Evolutionary conservation across 2,888 invertebrate genomes (phyloP).

Genomic region (Acleris laterana): DNA sequence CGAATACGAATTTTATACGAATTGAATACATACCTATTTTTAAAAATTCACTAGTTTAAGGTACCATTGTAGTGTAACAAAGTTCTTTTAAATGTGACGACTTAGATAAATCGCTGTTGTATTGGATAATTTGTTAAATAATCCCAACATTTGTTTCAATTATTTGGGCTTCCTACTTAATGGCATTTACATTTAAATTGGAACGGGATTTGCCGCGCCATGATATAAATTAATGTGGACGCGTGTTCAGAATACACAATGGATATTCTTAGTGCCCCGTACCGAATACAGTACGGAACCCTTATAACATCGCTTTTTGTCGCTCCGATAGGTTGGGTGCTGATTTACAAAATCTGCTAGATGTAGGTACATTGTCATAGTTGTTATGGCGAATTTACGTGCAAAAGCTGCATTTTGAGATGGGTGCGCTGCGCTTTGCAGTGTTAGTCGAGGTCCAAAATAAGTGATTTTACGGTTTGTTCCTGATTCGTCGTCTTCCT

Average conservation of each 20-base stretch:
- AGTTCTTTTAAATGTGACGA: conserved; percentile 65
- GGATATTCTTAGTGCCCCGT: conserved; percentile 46
- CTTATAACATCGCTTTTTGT: no score
- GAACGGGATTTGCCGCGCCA: conserved; percentile 48
- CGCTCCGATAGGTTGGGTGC: no score
- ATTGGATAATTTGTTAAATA: conserved; percentile 83
- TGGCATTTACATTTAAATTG: conserved; percentile 57
- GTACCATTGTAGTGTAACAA: conserved; percentile 48
- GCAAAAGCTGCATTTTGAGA: no score
- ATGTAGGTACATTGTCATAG: no score
- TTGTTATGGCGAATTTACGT: no score
- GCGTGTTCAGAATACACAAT: conserved; percentile 70
- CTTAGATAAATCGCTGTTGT: conserved; percentile 81
- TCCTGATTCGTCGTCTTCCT: no score
- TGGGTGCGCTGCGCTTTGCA: no score
- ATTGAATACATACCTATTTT: neutral
- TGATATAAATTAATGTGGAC: conserved; percentile 47
- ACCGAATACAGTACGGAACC: conserved; percentile 43
- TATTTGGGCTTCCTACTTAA: conserved; percentile 75
- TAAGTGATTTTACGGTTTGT: no score
- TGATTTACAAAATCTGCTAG: no score
- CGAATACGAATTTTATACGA: no score
- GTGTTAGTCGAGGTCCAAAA: no score
- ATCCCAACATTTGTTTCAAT: conserved; percentile 83
- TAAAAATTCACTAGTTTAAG: neutral